These are phyloP conservation scores for Alligator sinensis DNA, from an alignment of 2,113 vertebrate species.

Conservation along the genomic window DNA sequence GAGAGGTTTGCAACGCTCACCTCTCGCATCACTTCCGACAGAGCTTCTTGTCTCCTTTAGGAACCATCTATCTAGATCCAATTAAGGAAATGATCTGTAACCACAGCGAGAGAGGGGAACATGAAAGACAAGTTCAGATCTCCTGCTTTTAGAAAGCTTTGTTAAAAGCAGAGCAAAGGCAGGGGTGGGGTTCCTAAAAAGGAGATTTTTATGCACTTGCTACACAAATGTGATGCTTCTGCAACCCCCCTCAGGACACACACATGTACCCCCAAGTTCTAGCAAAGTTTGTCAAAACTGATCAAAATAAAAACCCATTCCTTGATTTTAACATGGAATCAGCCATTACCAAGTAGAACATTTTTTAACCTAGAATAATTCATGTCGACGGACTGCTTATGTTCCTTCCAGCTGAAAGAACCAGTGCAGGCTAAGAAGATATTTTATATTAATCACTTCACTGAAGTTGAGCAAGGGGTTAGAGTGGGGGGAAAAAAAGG, in stretches of 20 bases:
- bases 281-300: neutral
- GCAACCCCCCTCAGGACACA: neutral
- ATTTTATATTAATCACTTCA: constrained; percentile 14
- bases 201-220: neutral
- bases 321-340: neutral
- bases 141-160: neutral
- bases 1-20: neutral
- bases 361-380: neutral
- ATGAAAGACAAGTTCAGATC: neutral
- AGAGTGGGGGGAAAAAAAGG: neutral
- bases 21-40: neutral
- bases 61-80: neutral
- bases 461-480: neutral
- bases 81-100: neutral
- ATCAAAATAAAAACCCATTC: neutral
- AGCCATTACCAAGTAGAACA: neutral
- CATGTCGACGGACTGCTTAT: neutral
- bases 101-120: neutral
- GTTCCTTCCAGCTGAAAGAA: neutral
- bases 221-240: neutral
- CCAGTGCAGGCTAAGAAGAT: neutral
- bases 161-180: neutral
- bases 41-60: neutral
- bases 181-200: neutral
- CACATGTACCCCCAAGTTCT: neutral